Evolutionary conservation across 2,888 invertebrate genomes (phyloP).

Genomic region (Norana najaformis): DNA sequence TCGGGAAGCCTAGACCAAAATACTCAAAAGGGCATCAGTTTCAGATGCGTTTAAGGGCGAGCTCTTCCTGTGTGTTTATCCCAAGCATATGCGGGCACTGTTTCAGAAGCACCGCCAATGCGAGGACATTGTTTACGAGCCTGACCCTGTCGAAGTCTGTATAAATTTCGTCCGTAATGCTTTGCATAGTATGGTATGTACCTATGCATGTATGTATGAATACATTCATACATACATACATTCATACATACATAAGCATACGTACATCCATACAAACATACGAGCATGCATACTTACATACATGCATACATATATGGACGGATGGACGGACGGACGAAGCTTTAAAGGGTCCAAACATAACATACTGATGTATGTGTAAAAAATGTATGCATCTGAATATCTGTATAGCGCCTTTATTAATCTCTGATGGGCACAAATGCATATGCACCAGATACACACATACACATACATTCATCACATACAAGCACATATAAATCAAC

Average conservation of each 20-base stretch:
- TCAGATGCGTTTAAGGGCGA: not conserved
- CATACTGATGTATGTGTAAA: not conserved
- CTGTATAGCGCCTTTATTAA: not conserved
- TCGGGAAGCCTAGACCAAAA: not conserved
- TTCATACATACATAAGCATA: too few relatives aligned
- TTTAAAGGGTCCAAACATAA: not conserved
- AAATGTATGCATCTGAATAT: not conserved
- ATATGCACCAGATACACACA: not conserved
- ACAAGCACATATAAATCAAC: too few relatives aligned
- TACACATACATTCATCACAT: not conserved
- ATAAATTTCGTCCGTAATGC: not conserved
- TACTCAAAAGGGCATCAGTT: not conserved
- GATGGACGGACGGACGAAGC: not conserved
- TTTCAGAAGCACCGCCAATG: not conserved
- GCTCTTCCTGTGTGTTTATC: slow-evolving; percentile 13
- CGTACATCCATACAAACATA: not conserved
- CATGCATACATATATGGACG: not conserved
- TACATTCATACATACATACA: not conserved
- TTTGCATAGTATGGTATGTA: not conserved
- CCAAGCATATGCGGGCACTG: not conserved
- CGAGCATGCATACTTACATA: too few relatives aligned
- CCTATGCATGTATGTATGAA: not conserved
- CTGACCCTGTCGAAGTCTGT: not conserved
- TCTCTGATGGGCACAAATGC: not conserved
- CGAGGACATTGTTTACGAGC: not conserved